Conservation (phyloP, 2,888 invertebrate genomes). For the Deroplatys truncata region DNA sequence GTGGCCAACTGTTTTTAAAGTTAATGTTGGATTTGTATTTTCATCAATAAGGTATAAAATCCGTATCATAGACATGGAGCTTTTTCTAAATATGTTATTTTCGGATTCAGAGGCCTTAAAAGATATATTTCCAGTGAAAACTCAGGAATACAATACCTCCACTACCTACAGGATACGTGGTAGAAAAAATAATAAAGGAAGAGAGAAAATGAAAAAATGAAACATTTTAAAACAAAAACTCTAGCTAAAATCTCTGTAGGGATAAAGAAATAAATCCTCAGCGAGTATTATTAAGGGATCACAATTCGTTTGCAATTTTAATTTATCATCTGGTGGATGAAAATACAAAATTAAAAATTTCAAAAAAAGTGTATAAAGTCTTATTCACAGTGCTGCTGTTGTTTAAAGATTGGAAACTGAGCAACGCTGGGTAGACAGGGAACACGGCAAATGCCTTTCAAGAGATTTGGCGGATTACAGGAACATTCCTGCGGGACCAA, state of each 20-base stretch:
- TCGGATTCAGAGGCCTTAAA: too few species aligned
- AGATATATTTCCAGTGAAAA: too few species aligned
- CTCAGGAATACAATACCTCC: too few species aligned
- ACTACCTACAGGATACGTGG: too few species aligned
- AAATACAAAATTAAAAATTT: neutral
- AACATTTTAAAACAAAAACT: neutral
- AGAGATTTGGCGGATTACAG: constrained; percentile 5
- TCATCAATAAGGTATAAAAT: too few species aligned
- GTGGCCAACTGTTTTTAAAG: too few species aligned
- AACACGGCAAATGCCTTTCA: constrained; percentile 5
- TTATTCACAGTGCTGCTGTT: neutral
- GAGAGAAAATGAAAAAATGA: neutral
- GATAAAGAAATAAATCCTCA: neutral
- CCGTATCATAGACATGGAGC: too few species aligned
- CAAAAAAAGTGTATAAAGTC: neutral
- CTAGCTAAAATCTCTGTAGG: neutral
- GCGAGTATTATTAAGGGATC: neutral
- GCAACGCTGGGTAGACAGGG: neutral
- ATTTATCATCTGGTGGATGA: neutral
- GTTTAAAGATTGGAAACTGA: neutral
- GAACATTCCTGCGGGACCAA: neutral
- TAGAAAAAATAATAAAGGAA: neutral
- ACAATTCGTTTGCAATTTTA: neutral
- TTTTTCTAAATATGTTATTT: too few species aligned
- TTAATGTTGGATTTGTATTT: too few species aligned